phyloP scores from a whole-genome alignment of 1,140 invertebrate genomes.

The Apis dorsata region DNA sequence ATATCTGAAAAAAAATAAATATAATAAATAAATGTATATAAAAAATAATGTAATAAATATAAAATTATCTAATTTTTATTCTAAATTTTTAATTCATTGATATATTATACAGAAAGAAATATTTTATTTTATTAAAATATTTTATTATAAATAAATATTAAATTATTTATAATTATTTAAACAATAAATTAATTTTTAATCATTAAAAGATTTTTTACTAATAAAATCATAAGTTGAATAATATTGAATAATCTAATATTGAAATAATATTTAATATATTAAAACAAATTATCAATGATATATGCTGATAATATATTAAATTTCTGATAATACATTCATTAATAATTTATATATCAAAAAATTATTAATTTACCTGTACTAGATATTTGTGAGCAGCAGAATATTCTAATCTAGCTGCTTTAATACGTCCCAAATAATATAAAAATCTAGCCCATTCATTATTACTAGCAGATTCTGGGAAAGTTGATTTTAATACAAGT shows the following conservation, averaged over 20 bases:
- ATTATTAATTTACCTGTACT: constrained; percentile 77
- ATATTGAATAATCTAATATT: no score
- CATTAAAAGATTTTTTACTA: no score
- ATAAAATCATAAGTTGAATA: no score
- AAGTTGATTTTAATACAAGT: constrained; percentile 96
- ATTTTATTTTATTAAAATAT: background rate
- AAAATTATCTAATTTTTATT: background rate
- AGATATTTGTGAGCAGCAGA: constrained; percentile 97
- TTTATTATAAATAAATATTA: no score
- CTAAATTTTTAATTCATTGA: background rate
- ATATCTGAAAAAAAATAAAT: no score
- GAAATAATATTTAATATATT: no score
- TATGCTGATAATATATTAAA: no score
- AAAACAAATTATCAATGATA: no score
- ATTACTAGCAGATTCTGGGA: constrained; percentile 97
- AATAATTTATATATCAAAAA: background rate
- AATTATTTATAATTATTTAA: no score
- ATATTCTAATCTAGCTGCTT: constrained; percentile 98
- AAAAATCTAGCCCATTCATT: constrained; percentile 99
- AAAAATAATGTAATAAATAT: background rate
- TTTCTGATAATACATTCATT: background rate
- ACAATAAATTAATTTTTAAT: no score
- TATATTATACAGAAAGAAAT: no score
- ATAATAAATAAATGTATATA: no score
- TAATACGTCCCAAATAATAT: constrained; percentile 98